These are phyloP conservation scores for Xiphydria camelus DNA, from an alignment of 2,888 invertebrate genomes.

Conservation along the genomic window DNA sequence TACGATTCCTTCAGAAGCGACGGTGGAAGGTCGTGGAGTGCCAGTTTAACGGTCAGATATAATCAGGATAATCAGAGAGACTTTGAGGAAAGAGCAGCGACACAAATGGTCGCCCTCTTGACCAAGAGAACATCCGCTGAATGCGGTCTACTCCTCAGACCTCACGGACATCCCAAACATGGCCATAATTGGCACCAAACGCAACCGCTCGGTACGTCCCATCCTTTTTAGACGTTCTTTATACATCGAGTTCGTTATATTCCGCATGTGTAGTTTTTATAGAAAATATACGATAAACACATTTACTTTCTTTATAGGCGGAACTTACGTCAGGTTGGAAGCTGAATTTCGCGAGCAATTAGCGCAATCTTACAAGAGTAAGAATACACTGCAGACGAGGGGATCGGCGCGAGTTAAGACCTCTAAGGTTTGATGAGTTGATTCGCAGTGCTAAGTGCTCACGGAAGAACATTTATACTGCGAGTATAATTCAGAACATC, in stretches of 20 bases:
- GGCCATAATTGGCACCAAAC: conserved; percentile 31
- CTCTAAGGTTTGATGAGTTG: conserved; percentile 25
- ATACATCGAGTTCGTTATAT: background rate
- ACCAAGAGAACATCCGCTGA: conserved; percentile 58
- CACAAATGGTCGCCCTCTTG: conserved; percentile 68
- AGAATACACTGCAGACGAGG: conserved; percentile 32
- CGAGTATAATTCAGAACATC: too few species aligned
- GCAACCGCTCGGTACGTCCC: conserved; percentile 42
- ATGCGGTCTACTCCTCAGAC: conserved; percentile 31
- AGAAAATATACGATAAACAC: conserved; percentile 3
- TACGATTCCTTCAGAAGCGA: conserved; percentile 46
- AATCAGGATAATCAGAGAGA: conserved; percentile 88
- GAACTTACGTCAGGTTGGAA: conserved; percentile 75
- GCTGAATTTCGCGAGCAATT: conserved; percentile 73
- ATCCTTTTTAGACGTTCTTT: background rate
- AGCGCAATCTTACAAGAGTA: conserved; percentile 41
- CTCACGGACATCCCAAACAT: conserved; percentile 30
- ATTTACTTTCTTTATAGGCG: conserved; percentile 62
- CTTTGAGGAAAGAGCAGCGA: conserved; percentile 76
- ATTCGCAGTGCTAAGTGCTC: too few species aligned
- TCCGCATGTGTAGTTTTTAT: background rate
- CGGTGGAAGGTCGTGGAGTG: conserved; percentile 72
- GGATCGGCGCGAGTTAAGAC: conserved; percentile 31
- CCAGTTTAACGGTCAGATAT: conserved; percentile 76
- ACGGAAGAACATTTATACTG: too few species aligned